phyloP scores from a whole-genome alignment of 2,888 invertebrate species.

The Brenthis daphne region DNA sequence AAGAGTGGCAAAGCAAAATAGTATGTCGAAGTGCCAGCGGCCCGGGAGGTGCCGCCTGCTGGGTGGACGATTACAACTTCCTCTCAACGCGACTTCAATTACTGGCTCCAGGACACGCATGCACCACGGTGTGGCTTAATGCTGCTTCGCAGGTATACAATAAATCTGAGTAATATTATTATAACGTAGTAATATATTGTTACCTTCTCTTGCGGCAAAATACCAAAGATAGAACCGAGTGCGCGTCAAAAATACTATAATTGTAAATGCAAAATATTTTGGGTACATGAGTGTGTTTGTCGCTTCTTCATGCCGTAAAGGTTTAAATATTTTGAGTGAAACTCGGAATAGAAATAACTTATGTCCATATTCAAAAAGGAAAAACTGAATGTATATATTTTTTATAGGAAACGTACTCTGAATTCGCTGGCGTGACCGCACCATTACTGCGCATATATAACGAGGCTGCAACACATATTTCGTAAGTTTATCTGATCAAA shows the following conservation, averaged over 20 bases:
- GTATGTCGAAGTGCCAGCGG: constrained; percentile 54
- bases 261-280: no score
- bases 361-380: background rate
- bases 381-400: constrained; percentile 1
- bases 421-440: constrained; percentile 61
- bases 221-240: no score
- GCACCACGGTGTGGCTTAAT: constrained; percentile 64
- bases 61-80: constrained; percentile 50
- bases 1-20: constrained; percentile 44
- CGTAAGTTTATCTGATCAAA: constrained; percentile 51
- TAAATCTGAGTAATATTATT: background rate
- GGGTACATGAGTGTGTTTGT: no score
- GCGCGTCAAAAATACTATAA: no score
- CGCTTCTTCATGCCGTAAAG: no score
- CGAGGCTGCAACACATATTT: constrained; percentile 56
- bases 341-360: background rate
- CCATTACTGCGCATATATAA: constrained; percentile 63
- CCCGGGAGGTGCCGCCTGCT: constrained; percentile 48
- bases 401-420: constrained; percentile 61
- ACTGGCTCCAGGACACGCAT: constrained; percentile 52
- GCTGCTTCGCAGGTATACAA: constrained; percentile 60
- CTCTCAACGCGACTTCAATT: constrained; percentile 56
- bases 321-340: no score
- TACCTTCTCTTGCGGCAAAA: no score
- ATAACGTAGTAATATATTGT: no score